Conservation (phyloP, 2,113 vertebrate genomes). For the Colaptes auratus region DNA sequence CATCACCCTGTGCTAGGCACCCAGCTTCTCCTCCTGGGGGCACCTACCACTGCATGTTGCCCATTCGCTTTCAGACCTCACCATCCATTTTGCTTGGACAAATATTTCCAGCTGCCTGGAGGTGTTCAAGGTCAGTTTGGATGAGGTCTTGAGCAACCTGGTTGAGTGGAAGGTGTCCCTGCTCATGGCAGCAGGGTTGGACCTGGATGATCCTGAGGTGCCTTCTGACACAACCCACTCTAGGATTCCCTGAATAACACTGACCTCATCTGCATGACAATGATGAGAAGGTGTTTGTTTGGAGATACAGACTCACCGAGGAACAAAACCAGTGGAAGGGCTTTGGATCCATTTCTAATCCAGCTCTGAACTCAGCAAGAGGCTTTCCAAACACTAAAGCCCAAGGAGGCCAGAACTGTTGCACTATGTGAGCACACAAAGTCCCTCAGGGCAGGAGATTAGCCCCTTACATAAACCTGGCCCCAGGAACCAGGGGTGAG, state of each 20-base stretch:
- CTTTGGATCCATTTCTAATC: slow-evolving; percentile 8
- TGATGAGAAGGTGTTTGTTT: neutral
- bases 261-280: neutral
- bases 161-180: too few species aligned
- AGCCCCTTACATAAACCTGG: neutral
- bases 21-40: neutral
- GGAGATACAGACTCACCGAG: neutral
- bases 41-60: fast-evolving
- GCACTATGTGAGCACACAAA: neutral
- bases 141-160: too few species aligned
- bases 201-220: too few species aligned
- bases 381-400: slow-evolving; percentile 1
- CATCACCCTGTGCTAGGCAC: neutral
- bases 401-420: neutral
- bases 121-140: too few species aligned
- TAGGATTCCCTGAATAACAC: neutral
- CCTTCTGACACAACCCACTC: too few species aligned
- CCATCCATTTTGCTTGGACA: neutral
- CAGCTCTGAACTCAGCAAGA: neutral
- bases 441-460: slow-evolving; percentile 7
- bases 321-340: neutral
- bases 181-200: too few species aligned
- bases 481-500: neutral
- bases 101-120: neutral
- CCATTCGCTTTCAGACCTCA: neutral